Percentiles rank a stretch among this genome's conserved stretches.
Evolutionary conservation across 2,888 invertebrate genomes (phyloP).

Genomic region (Folsomia candida): DNA sequence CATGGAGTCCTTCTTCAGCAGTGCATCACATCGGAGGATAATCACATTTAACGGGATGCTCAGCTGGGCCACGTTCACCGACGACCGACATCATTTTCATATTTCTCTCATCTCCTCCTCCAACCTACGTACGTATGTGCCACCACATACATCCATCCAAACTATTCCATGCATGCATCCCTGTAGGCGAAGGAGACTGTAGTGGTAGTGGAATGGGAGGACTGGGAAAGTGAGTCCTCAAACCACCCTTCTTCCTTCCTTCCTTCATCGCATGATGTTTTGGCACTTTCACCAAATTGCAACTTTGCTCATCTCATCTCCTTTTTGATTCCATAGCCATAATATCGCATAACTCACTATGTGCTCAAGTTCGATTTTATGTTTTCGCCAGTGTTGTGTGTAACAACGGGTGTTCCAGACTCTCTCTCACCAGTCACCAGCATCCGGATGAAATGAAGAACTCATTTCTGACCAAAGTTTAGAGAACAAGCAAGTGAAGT

Average conservation of each 20-base stretch:
- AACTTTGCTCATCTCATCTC: conserved; percentile 8
- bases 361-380: neutral
- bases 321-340: conserved; percentile 11
- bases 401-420: too few relatives aligned
- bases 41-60: conserved; percentile 15
- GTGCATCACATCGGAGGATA: conserved; percentile 6
- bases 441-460: neutral
- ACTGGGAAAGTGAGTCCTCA: too few relatives aligned
- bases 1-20: conserved; percentile 6
- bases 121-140: too few relatives aligned
- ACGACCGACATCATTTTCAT: neutral
- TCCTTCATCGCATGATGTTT: neutral
- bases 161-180: too few relatives aligned
- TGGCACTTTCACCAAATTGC: conserved; percentile 17
- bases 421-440: neutral
- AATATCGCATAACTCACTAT: too few relatives aligned
- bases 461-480: neutral
- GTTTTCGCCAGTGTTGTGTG: too few relatives aligned
- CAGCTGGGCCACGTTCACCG: neutral
- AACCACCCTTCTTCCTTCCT: neutral
- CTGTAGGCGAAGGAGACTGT: too few relatives aligned
- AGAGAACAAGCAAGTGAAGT: conserved; percentile 2
- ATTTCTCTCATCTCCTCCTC: neutral
- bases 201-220: too few relatives aligned
- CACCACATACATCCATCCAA: too few relatives aligned